Evolutionary conservation across 2,113 vertebrate species (phyloP).

Genomic region (Haliaeetus leucogaster): DNA sequence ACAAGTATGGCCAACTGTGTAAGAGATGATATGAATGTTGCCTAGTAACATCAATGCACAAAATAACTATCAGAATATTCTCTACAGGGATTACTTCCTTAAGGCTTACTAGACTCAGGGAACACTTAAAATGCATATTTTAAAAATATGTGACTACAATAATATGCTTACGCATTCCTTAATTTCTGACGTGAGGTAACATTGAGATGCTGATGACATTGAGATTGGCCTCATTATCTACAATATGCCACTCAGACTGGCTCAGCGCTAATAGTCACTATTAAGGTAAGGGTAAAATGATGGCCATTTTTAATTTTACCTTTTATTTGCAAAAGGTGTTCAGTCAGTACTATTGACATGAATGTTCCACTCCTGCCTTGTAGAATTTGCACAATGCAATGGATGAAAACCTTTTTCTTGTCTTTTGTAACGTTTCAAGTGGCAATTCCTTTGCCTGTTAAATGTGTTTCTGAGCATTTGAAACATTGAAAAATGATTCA

Average conservation of each 20-base stretch:
- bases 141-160: background rate
- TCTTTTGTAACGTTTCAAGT: background rate
- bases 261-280: background rate
- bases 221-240: background rate
- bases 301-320: background rate
- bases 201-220: background rate
- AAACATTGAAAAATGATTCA: background rate
- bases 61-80: background rate
- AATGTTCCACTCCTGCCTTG: background rate
- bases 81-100: background rate
- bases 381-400: background rate
- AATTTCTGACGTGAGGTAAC: background rate
- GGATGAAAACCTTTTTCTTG: background rate
- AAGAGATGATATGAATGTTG: background rate
- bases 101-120: background rate
- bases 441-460: background rate
- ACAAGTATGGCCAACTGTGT: background rate
- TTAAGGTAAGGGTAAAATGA: background rate
- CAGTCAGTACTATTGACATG: background rate
- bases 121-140: background rate
- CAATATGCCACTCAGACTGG: background rate
- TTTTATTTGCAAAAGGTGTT: background rate
- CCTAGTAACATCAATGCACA: background rate
- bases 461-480: background rate
- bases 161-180: background rate